Base-by-base conservation (phyloP, 1,140 invertebrate genomes). In the Leptinotarsa lineolata region DNA sequence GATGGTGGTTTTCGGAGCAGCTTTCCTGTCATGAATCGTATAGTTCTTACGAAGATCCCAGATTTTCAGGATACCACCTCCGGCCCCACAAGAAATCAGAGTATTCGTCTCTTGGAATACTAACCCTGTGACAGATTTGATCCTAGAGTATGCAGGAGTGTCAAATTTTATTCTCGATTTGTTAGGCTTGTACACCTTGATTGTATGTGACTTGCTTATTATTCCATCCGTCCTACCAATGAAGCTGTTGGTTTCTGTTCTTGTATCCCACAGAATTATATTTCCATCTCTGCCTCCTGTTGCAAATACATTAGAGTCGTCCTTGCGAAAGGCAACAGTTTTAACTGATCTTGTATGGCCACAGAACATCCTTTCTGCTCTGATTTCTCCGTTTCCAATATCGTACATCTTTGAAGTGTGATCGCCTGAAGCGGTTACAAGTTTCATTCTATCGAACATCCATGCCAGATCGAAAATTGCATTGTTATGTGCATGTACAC, bases 41-140 rank as follows among this genome's bases (percentile, higher is more conserved):
- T 95, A 95, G 78, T 91, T 93, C 81, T 94, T 93, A 39, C 95
- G 83, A 15, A 95, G 79, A 85, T 97, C 95, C 95, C 95, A 97
- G 2, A 94, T 89, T 84, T 96, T 95, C 11, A 97, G 92, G 58
- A 90, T 85, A 1, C 93, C 94, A 86, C 96, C 94, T 60, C 92
- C 92, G 68, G 93, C 91, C 13, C 93, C 92, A 79, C 93, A 92
- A 0, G 94, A 95, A 44, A 95, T 87, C 8, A 96, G 84, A 16
- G 90, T 92, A 71, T 89, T 85, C 67, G 92, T 90, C 82, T 94
- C 90, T 84, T 94, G 92, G 84, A 95, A 97, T 2, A 90, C 88
- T 12, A 96, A 85, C 8, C 91, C 90, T 0, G 94, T 95, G 15
- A 97, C 92, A 84, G 92, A 93, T 72, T 83, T 83, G n/a, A 73